These are phyloP conservation scores for Trichopoda pennipes DNA, from an alignment of 2,888 invertebrate genomes.

Conservation along the genomic window DNA sequence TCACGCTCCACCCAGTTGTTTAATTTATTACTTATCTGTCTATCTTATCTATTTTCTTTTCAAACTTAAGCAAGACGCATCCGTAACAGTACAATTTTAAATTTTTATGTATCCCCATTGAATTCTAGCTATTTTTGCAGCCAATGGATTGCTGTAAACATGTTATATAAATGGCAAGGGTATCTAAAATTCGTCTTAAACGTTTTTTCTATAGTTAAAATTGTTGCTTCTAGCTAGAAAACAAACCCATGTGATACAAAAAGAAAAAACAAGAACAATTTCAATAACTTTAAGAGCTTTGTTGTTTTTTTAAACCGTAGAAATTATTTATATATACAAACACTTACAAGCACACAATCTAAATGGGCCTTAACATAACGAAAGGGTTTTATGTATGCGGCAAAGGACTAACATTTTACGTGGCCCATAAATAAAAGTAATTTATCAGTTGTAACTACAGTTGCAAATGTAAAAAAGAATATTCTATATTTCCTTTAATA, in stretches of 20 bases:
- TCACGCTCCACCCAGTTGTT: no score
- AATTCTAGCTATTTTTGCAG: no score
- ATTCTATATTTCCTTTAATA: no score
- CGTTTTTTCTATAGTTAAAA: not conserved
- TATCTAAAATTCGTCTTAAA: not conserved
- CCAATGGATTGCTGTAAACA: no score
- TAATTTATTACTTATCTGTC: no score
- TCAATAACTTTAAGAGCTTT: conserved; percentile 28
- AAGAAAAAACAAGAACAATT: not conserved
- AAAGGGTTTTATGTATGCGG: conserved; percentile 31
- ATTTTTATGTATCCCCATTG: no score
- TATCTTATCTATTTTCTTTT: no score
- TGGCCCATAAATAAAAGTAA: conserved; percentile 52
- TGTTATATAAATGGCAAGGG: not conserved
- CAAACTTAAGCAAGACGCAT: no score
- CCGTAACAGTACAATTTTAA: no score
- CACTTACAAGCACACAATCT: conserved; percentile 3
- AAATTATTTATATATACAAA: conserved; percentile 21
- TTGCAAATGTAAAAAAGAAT: no score
- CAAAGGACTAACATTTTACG: conserved; percentile 48
- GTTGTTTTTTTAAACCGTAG: not conserved
- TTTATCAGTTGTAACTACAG: conserved; percentile 45
- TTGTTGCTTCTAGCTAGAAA: conserved; percentile 19
- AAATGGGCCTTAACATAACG: conserved; percentile 7
- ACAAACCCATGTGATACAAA: no score